A percentile compares a stretch with the other conserved stretches of the same genome.
These are phyloP conservation scores for Mallotus villosus DNA, from an alignment of 2,797 vertebrate species.

Conservation along the genomic window DNA sequence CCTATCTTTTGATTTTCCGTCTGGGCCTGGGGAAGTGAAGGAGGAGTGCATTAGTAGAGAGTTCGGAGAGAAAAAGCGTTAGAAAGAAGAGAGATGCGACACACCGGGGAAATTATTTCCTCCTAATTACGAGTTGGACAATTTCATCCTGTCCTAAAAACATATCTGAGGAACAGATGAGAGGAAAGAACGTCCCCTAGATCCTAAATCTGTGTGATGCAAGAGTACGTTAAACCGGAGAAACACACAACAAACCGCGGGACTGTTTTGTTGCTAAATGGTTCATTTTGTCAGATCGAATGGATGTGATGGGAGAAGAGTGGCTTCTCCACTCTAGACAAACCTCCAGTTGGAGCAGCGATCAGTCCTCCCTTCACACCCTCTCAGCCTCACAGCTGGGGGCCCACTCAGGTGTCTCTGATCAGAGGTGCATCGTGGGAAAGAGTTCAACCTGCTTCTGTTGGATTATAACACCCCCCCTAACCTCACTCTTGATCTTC, in stretches of 20 bases:
- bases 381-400: too few species aligned
- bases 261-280: conserved; percentile 38
- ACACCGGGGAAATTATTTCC: conserved; percentile 60
- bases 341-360: background rate
- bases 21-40: conserved; percentile 21
- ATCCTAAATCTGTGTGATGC: conserved; percentile 52
- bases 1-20: conserved; percentile 4
- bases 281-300: conserved; percentile 31
- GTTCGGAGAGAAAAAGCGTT: conserved; percentile 28
- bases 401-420: too few species aligned
- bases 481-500: too few species aligned
- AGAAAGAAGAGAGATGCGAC: conserved; percentile 34
- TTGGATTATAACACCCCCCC: too few species aligned
- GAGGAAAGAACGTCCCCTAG: conserved; percentile 28
- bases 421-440: too few species aligned
- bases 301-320: conserved; percentile 30
- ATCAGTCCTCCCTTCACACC: too few species aligned
- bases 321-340: conserved; percentile 21
- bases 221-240: conserved; percentile 51
- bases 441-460: too few species aligned
- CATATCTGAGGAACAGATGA: conserved; percentile 43
- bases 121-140: conserved; percentile 60
- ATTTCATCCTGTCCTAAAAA: conserved; percentile 63
- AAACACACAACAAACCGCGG: conserved; percentile 48
- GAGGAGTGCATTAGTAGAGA: conserved; percentile 40